Conservation (phyloP, 2,797 vertebrate genomes). For the Lates japonicus region DNA sequence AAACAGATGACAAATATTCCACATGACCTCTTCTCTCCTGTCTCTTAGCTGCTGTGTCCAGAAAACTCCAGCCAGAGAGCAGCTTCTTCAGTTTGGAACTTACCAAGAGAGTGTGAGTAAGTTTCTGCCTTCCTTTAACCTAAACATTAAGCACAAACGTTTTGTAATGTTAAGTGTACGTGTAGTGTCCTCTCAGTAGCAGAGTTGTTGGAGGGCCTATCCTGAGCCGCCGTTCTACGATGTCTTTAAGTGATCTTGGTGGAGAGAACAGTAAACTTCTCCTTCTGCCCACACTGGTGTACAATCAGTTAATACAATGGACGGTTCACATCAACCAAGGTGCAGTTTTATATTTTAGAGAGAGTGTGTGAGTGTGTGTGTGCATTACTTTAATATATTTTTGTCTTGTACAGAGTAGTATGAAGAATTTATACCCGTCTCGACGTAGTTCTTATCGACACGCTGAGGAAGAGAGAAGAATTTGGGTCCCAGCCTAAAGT, state of each 20-base stretch:
- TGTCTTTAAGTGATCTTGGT: conserved; percentile 91
- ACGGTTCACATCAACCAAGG: conserved; percentile 94
- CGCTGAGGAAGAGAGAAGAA: conserved; percentile 92
- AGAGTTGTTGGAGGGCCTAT: conserved; percentile 87
- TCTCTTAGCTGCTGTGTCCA: conserved; percentile 93
- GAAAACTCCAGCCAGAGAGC: conserved; percentile 89
- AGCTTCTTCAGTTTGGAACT: conserved; percentile 94
- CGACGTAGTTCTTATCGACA: conserved; percentile 94
- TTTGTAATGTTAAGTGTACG: conserved; percentile 24
- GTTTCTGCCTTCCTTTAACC: conserved; percentile 4
- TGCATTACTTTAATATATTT: conserved; percentile 52
- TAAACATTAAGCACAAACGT: not conserved
- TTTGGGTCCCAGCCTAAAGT: conserved; percentile 85
- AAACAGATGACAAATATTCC: conserved; percentile 9
- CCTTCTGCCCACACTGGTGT: conserved; percentile 91
- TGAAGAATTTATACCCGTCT: conserved; percentile 94
- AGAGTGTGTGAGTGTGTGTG: not conserved
- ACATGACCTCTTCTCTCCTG: conserved; percentile 19
- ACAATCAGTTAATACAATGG: conserved; percentile 93
- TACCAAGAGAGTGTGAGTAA: conserved; percentile 94
- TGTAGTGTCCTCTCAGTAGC: conserved; percentile 89
- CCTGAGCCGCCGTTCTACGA: conserved; percentile 94
- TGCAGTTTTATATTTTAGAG: conserved; percentile 57
- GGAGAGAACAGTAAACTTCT: conserved; percentile 86
- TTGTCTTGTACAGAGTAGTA: conserved; percentile 72